phyloP scores from a whole-genome alignment of 2,888 invertebrate genomes.

The Hirudinaria manillensis region DNA sequence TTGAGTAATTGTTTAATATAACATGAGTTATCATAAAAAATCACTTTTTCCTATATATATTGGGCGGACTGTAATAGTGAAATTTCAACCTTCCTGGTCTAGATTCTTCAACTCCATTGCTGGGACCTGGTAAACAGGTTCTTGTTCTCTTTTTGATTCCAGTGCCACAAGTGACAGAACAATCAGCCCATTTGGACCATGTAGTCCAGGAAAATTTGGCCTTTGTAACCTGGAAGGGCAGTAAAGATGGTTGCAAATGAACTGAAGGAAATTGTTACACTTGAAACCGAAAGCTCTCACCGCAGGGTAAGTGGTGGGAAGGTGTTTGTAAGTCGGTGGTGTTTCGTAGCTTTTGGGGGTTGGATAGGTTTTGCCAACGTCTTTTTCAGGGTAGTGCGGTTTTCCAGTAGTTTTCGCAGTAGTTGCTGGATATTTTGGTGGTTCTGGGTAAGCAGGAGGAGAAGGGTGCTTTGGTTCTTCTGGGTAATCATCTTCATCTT shows the following conservation, averaged over 20 bases:
- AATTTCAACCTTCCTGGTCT: slow-evolving; percentile 14
- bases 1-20: too few species aligned
- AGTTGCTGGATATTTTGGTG: neutral
- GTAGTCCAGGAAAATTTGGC: slow-evolving; percentile 32
- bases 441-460: neutral
- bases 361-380: slow-evolving; percentile 22
- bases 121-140: slow-evolving; percentile 39
- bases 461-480: neutral
- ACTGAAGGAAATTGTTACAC: too few species aligned
- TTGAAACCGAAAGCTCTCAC: neutral
- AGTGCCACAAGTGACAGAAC: slow-evolving; percentile 38
- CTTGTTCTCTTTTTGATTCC: slow-evolving; percentile 31
- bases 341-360: slow-evolving; percentile 18
- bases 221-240: slow-evolving; percentile 5
- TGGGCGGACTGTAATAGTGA: too few species aligned
- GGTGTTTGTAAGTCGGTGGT: slow-evolving; percentile 22
- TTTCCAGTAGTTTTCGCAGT: neutral
- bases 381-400: neutral
- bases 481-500: neutral
- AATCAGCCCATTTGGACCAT: slow-evolving; percentile 37
- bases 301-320: slow-evolving; percentile 23
- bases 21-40: too few species aligned
- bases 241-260: too few species aligned
- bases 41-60: too few species aligned
- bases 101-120: neutral